Conservation (phyloP, 1,140 invertebrate genomes). For the Atta texana region DNA sequence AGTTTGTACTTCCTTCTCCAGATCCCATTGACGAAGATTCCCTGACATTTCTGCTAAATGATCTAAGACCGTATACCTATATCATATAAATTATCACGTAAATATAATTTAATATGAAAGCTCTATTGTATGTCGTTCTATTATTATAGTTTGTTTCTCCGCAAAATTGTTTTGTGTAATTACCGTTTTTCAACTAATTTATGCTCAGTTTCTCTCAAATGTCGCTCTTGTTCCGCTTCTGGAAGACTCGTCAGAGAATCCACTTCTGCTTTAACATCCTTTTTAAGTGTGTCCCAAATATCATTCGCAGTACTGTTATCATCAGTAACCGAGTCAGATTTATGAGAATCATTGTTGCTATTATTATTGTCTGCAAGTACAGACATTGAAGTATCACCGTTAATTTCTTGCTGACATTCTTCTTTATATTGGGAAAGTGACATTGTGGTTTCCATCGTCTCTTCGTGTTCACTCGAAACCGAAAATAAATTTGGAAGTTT, state of each 20-base stretch:
- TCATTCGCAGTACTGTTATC: conserved; percentile 59
- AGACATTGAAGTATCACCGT: not conserved
- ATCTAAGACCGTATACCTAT: conserved; percentile 80
- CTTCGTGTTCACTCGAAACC: conserved; percentile 5
- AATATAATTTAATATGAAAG: conserved; percentile 29
- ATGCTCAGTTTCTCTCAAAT: conserved; percentile 76
- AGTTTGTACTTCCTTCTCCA: conserved; percentile 80
- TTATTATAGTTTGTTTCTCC: not conserved
- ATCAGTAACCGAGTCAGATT: not conserved
- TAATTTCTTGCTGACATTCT: conserved; percentile 5
- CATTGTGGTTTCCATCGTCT: conserved; percentile 50
- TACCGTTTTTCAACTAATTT: conserved; percentile 82
- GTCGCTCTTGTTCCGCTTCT: conserved; percentile 70
- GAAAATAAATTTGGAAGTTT: conserved; percentile 12
- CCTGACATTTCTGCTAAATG: conserved; percentile 82
- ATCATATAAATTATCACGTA: not conserved
- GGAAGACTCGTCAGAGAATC: conserved; percentile 67
- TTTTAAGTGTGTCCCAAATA: conserved; percentile 71
- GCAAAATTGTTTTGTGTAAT: conserved; percentile 30
- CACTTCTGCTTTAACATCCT: conserved; percentile 73
- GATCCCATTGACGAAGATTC: conserved; percentile 80
- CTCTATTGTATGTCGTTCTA: not conserved
- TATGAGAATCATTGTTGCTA: not conserved
- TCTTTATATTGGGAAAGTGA: not conserved
- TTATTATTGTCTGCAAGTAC: not conserved